A percentile compares a stretch with the other conserved stretches of the same genome.
These are phyloP conservation scores for Potamilus streckersoni DNA, from an alignment of 1,140 invertebrate genomes.

Conservation along the genomic window DNA sequence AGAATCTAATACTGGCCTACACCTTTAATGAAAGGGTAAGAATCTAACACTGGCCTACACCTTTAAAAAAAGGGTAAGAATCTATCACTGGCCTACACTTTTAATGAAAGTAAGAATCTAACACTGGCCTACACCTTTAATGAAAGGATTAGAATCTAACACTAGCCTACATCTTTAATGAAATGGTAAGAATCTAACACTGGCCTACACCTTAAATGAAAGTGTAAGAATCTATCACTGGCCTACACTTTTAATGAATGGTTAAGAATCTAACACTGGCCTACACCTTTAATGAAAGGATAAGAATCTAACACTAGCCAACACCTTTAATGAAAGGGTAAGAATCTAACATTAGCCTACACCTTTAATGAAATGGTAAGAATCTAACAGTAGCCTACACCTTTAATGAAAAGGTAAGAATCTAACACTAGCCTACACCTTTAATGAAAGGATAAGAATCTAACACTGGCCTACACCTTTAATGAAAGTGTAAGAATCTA, in stretches of 20 bases:
- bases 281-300: slow-evolving; percentile 21
- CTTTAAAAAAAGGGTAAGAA: slow-evolving; percentile 43
- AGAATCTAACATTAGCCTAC: too few species aligned
- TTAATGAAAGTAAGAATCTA: slow-evolving; percentile 37
- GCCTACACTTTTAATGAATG: slow-evolving; percentile 18
- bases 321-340: too few species aligned
- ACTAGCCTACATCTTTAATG: not conserved
- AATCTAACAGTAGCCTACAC: too few species aligned
- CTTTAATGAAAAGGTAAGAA: too few species aligned
- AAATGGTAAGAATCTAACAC: slow-evolving; percentile 41
- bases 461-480: not conserved
- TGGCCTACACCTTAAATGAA: slow-evolving; percentile 7
- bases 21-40: too few species aligned
- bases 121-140: too few species aligned
- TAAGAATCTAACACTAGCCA: slow-evolving; percentile 22
- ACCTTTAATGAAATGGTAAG: too few species aligned
- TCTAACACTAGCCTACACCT: too few species aligned
- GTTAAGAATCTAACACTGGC: slow-evolving; percentile 35
- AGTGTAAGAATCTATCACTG: slow-evolving; percentile 39
- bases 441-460: slow-evolving; percentile 44
- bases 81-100: not conserved
- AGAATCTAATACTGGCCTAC: too few species aligned
- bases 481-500: slow-evolving; percentile 44
- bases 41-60: too few species aligned
- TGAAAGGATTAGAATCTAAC: slow-evolving; percentile 45